Evolutionary conservation across 2,113 vertebrate species (phyloP).

Genomic region (Stictonetta naevosa): DNA sequence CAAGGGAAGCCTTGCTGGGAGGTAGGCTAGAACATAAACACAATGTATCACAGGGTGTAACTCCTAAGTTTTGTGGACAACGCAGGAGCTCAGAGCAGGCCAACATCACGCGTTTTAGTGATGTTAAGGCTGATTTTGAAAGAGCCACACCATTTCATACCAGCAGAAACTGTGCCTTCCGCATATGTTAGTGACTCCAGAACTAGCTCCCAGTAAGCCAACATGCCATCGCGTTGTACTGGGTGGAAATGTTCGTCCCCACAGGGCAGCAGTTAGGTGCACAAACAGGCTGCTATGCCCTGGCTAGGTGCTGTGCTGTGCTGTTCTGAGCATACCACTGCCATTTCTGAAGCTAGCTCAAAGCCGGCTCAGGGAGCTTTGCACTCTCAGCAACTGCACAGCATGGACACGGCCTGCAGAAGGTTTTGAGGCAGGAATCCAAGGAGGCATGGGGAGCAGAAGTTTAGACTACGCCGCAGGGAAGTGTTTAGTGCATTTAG

Average conservation of each 20-base stretch:
- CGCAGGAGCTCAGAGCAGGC: neutral
- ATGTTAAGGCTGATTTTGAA: neutral
- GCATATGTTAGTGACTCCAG: neutral
- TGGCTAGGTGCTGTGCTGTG: neutral
- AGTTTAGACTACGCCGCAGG: neutral
- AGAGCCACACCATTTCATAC: neutral
- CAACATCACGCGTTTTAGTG: neutral
- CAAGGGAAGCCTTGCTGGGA: neutral
- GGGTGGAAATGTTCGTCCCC: neutral
- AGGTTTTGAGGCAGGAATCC: neutral
- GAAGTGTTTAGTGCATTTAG: neutral
- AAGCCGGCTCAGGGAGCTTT: neutral
- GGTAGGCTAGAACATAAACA: neutral
- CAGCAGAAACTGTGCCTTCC: neutral
- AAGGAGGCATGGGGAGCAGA: neutral
- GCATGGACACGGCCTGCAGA: accelerated
- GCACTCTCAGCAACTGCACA: neutral
- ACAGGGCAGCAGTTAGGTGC: neutral
- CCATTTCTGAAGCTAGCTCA: neutral
- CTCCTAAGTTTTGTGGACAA: neutral
- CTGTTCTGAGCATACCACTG: neutral
- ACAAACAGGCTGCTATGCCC: neutral
- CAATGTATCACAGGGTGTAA: accelerated
- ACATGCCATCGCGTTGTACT: accelerated
- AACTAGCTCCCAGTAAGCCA: neutral